Percentiles rank a stretch among this genome's conserved stretches.
These are phyloP conservation scores for Actinernus sp. DNA, from an alignment of 92 coral and sea anemone genomes.

Conservation along the genomic window DNA sequence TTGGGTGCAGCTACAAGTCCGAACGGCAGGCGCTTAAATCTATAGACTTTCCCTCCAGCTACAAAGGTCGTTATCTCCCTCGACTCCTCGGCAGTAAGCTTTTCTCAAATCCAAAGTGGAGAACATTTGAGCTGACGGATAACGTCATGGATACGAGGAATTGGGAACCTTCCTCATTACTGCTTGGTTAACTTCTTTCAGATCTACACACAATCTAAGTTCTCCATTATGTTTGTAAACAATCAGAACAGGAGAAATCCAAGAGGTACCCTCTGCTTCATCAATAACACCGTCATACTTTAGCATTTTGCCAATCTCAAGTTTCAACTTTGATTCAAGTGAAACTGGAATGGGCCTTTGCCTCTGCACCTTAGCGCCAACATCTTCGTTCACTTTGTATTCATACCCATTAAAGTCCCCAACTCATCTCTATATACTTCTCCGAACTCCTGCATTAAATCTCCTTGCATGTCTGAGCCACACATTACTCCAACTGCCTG, in stretches of 20 bases:
- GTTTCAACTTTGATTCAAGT: slow-evolving; percentile 7
- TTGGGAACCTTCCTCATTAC: slow-evolving; percentile 34
- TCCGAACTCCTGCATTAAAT: slow-evolving; percentile 23
- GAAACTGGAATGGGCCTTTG: slow-evolving; percentile 24
- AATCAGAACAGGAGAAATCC: slow-evolving; percentile 26
- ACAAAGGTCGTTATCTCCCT: background rate
- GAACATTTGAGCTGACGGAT: slow-evolving; percentile 20
- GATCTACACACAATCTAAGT: slow-evolving; percentile 36
- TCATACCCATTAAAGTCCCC: too few relatives aligned
- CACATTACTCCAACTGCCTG: slow-evolving; percentile 44
- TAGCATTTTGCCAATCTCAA: slow-evolving; percentile 30
- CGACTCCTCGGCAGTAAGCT: too few relatives aligned
- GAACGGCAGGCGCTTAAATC: slow-evolving; percentile 3
- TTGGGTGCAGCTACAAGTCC: background rate
- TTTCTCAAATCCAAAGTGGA: too few relatives aligned
- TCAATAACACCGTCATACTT: slow-evolving; percentile 23
- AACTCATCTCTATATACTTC: slow-evolving; percentile 1
- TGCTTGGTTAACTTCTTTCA: slow-evolving; percentile 16
- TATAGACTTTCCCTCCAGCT: slow-evolving; percentile 15
- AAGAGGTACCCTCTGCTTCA: slow-evolving; percentile 20
- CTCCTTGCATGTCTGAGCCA: too few relatives aligned
- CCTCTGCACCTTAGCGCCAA: slow-evolving; percentile 15
- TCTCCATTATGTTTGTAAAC: slow-evolving; percentile 42
- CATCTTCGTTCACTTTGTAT: slow-evolving; percentile 7
- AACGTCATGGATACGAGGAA: slow-evolving; percentile 28